These are phyloP conservation scores for Capitulum mitella DNA, from an alignment of 2,888 invertebrate species.

Conservation along the genomic window DNA sequence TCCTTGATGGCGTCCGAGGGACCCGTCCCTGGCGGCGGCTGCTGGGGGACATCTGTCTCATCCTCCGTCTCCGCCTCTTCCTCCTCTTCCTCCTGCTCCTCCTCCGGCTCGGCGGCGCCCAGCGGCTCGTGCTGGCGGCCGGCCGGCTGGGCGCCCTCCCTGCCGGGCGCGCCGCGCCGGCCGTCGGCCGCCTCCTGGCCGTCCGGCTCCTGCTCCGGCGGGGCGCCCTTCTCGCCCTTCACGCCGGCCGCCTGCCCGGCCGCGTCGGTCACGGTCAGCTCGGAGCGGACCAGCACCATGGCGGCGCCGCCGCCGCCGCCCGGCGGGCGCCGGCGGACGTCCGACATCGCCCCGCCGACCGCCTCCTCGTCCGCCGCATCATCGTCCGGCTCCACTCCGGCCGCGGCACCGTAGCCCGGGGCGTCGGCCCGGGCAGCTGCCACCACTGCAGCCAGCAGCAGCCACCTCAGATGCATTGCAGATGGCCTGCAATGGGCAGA, in stretches of 20 bases:
- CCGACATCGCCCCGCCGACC: too few species aligned
- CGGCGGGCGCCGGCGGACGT: background rate
- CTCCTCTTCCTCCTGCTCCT: background rate
- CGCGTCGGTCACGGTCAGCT: background rate
- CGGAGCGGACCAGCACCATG: background rate
- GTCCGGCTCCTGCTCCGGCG: background rate
- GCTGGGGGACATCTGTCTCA: too few species aligned
- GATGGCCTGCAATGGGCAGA: too few species aligned
- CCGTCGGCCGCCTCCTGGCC: background rate
- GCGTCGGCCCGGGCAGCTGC: background rate
- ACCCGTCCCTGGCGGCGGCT: background rate
- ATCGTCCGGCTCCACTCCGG: background rate
- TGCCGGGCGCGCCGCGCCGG: background rate
- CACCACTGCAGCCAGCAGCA: conserved; percentile 5
- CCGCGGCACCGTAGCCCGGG: background rate
- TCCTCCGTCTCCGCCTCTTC: too few species aligned
- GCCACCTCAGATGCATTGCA: background rate
- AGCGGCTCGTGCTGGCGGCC: background rate
- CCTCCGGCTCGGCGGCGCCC: background rate
- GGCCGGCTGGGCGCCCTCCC: background rate
- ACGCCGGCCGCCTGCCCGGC: background rate
- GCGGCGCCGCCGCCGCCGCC: background rate
- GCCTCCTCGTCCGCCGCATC: too few species aligned
- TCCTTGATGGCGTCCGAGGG: background rate
- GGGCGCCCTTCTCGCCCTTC: background rate